phyloP scores from a whole-genome alignment of 1,140 invertebrate genomes.

The Meteorus sp. region DNA sequence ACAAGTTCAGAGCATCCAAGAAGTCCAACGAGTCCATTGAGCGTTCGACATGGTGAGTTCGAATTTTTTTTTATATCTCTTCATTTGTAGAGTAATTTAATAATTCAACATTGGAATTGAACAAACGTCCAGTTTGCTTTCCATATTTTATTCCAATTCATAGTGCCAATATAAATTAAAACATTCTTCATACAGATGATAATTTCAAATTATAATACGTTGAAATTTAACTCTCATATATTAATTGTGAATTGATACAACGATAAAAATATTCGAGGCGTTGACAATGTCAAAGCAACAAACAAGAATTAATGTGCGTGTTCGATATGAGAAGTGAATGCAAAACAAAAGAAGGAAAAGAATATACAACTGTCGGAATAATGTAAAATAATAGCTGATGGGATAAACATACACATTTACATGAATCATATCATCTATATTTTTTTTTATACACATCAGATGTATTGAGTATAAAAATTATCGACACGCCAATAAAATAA shows the following conservation, averaged over 20 bases:
- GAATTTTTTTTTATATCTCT: not conserved
- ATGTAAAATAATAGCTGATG: not conserved
- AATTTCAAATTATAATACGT: too few species aligned
- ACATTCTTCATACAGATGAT: too few species aligned
- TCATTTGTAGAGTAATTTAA: not conserved
- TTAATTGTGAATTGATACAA: not conserved
- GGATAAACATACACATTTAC: not conserved
- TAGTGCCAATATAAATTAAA: too few species aligned
- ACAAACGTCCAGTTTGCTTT: too few species aligned
- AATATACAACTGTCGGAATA: constrained; percentile 14
- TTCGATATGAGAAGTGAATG: too few species aligned
- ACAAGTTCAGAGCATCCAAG: constrained; percentile 48
- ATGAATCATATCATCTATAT: too few species aligned
- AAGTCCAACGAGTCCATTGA: constrained; percentile 54
- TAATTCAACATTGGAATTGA: too few species aligned
- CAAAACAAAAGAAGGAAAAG: not conserved
- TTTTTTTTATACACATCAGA: too few species aligned
- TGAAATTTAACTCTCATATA: too few species aligned
- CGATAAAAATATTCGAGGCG: not conserved
- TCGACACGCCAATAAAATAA: not conserved
- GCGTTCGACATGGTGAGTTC: constrained; percentile 50
- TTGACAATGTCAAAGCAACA: constrained; percentile 10
- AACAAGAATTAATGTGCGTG: not conserved
- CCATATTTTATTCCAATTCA: too few species aligned
- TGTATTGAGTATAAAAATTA: too few species aligned